Conservation (phyloP, 2,113 vertebrate genomes). For the Scomber colias region DNA sequence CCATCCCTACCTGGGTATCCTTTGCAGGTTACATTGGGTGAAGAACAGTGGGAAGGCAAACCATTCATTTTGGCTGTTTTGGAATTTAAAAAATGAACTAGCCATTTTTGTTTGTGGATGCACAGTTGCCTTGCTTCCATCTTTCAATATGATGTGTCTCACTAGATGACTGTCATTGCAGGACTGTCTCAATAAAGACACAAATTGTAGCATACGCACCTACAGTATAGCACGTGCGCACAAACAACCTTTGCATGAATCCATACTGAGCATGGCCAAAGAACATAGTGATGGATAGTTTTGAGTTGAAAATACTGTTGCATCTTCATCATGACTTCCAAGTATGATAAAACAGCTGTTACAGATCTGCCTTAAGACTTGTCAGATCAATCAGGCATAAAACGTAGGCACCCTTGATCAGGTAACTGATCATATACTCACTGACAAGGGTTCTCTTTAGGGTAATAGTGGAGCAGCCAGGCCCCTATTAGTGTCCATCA, state of each 20-base stretch:
- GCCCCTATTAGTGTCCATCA: conserved; percentile 79
- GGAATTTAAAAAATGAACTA: neutral
- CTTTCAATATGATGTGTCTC: neutral
- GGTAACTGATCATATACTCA: conserved; percentile 57
- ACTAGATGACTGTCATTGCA: neutral
- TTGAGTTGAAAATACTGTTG: neutral
- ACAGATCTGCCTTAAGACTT: conserved; percentile 18
- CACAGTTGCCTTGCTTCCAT: neutral
- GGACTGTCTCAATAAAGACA: too few relatives aligned
- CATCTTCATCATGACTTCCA: conserved; percentile 1
- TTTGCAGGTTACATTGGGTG: too few relatives aligned
- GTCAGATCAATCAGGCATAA: conserved; percentile 47
- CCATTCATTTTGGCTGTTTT: neutral
- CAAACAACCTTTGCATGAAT: neutral
- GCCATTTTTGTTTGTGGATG: neutral
- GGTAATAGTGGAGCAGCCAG: conserved; percentile 66
- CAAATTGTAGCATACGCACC: neutral
- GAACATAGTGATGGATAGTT: neutral
- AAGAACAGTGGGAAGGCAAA: too few relatives aligned
- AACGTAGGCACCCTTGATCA: conserved; percentile 52
- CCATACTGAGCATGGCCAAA: neutral
- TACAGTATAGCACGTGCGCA: neutral
- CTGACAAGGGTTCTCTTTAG: conserved; percentile 69
- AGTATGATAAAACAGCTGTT: conserved; percentile 19
- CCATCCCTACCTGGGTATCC: too few relatives aligned